Conservation (phyloP, 2,113 vertebrate species). For the Setophaga kirtlandii region DNA sequence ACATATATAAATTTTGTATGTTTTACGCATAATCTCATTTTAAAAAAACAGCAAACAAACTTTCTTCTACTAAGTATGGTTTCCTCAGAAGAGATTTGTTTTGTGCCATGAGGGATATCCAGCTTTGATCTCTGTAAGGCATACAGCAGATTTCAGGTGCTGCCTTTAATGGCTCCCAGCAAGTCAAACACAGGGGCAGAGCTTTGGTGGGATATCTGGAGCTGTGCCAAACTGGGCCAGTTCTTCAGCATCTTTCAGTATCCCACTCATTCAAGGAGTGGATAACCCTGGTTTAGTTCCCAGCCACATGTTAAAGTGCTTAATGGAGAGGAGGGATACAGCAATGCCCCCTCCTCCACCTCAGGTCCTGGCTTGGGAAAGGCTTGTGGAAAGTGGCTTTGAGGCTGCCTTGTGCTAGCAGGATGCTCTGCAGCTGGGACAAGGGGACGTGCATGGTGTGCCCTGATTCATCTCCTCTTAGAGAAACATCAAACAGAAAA, state of each 20-base stretch:
- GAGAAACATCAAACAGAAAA: constrained; percentile 30
- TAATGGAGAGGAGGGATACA: not conserved
- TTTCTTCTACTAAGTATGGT: not conserved
- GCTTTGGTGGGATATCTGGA: not conserved
- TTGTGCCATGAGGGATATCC: not conserved
- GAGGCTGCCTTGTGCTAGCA: not conserved
- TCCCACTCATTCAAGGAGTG: not conserved
- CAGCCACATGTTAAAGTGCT: not conserved
- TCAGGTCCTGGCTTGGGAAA: not conserved
- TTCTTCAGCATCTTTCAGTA: not conserved
- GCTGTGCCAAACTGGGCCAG: not conserved
- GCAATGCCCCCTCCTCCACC: not conserved
- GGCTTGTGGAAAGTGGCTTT: not conserved
- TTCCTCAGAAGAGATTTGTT: not conserved
- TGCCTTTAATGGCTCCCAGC: not conserved
- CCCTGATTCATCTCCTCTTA: not conserved
- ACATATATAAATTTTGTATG: not conserved
- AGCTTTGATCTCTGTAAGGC: not conserved
- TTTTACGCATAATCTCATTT: not conserved
- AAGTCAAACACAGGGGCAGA: not conserved
- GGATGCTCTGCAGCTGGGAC: not conserved
- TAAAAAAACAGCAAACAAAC: not conserved
- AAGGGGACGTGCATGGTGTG: not conserved
- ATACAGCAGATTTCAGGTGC: not conserved
- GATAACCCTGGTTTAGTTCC: not conserved